Percentiles rank a stretch among this genome's conserved stretches.
These are phyloP conservation scores for Calameuta filiformis DNA, from an alignment of 2,888 invertebrate species.

Conservation along the genomic window DNA sequence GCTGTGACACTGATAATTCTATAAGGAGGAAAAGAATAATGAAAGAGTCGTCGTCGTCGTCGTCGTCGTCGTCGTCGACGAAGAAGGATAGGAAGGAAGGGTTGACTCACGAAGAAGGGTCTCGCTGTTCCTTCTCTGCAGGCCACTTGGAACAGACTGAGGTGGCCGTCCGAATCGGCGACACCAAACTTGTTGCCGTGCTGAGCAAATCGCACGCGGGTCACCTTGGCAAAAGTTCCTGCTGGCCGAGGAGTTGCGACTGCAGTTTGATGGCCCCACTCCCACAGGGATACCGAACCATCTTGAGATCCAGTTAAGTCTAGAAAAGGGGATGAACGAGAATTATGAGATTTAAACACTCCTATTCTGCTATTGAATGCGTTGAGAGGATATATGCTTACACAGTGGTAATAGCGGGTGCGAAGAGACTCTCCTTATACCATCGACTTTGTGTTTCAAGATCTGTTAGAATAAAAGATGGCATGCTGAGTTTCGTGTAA, in stretches of 20 bases:
- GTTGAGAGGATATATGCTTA: constrained; percentile 70
- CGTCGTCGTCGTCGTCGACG: not conserved
- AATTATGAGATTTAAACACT: not conserved
- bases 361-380: not conserved
- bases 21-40: constrained; percentile 55
- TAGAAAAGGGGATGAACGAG: constrained; percentile 51
- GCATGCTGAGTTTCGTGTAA: constrained; percentile 3
- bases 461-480: constrained; percentile 73
- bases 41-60: not conserved
- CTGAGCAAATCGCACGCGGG: constrained; percentile 93
- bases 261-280: constrained; percentile 95
- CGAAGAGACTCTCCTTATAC: constrained; percentile 93
- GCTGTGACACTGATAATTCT: constrained; percentile 97
- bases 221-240: constrained; percentile 95
- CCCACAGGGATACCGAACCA: constrained; percentile 96
- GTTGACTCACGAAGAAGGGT: constrained; percentile 85
- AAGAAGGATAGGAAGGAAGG: not conserved
- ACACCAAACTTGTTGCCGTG: constrained; percentile 99
- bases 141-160: constrained; percentile 95
- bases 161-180: constrained; percentile 95
- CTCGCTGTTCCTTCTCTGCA: constrained; percentile 80
- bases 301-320: constrained; percentile 96
- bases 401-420: constrained; percentile 96
- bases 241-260: constrained; percentile 92
- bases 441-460: constrained; percentile 92